Evolutionary conservation across 2,888 invertebrate genomes (phyloP), one percentile per base, ranked within the genome.

Genomic region (Mayetiola destructor): DNA sequence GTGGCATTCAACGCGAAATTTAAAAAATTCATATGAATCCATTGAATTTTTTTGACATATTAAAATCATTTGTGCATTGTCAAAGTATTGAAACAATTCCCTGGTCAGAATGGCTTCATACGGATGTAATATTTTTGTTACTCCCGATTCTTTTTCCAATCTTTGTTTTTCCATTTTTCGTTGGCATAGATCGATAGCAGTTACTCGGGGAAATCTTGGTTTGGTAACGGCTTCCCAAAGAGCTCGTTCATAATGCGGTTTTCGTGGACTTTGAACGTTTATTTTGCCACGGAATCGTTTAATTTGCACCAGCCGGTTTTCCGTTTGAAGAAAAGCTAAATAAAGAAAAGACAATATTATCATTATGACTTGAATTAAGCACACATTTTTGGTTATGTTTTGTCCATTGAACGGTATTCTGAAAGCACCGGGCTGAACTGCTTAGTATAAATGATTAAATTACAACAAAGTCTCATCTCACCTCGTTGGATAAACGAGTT

Each of bases 41-140:
- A 86, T 82, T 0, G 86, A 78, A 72, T 88, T 89, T 55, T 77
- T 64, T 66, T 90, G 89, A 59, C 82, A 76, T 64, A 88, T 78
- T 18, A 77, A 81, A 59, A 88, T 73, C 76, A 88, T 78, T 64
- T 79, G 79, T 0, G 88, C 85, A 56, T 77, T 77, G 56, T 81
- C 76, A 63, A 88, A 80, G 80, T 82, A 81, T 64, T 84, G 76
- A 1, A 78, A 72, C 59, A 83, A 77, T 69, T 89, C 87, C 55
- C 77, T 78, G 0, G 86, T 85, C 58, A 88, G 73, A 54, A 89
- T 82, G 59, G 74, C 72, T 68, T 84, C 81, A 66, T 84, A 86
- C 0, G 84, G 85, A 68, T 85, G 84, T 21, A 81, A 79, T 4
- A 74, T 66, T 57, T 73, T 69, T n/a, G 64, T 60, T 23, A 63